Evolutionary conservation across 2,797 vertebrate genomes (phyloP), one percentile per base, ranked within the genome.

Genomic region (Enteromius mattozi): DNA sequence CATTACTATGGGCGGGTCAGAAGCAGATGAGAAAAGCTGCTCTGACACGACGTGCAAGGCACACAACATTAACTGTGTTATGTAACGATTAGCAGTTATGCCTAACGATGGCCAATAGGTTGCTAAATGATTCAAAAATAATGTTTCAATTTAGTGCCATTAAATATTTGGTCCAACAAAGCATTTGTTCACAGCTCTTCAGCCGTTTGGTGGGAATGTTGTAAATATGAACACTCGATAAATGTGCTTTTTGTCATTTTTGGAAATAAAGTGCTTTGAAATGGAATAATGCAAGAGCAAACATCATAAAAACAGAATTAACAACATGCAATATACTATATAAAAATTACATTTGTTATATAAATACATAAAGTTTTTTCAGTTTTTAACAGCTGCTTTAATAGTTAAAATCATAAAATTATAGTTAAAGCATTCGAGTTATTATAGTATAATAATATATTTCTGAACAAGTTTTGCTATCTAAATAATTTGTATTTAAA

Each of bases 61-160:
- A 84, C 72, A 82, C 78, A 14, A 33, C 84, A 84, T 86, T 87
- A 87, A 81, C 81, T 76, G 63, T 56, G 49, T 81, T 80, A 82
- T 84, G 78, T 81, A 79, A 76, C 81, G 72, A 88, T 83, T 49
- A 81, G 54, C 86, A 75, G 81, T 88, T 86, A 86, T 24, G 37
- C 35, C 27, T 74, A 63, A 82, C 27, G 42, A 37, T 37, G 71
- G 61, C 45, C 79, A 84, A 66, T 76, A 71, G 78, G 65, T 75
- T 81, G 86, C 81, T 87, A 83, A 86, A 87, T 84, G 80, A 75
- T 65, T 83, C 59, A 80, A 74, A 83, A 80, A 86, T 69, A n/a
- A 86, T 86, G 61, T 78, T 69, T 37, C 47, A 81, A 75, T 66
- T 74, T 27, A 74, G 80, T 16, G 40, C 19, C 40, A 49, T 74